Conservation (phyloP, 30 jellyfish, hydroid and myxozoan species). For the Hydra vulgaris region DNA sequence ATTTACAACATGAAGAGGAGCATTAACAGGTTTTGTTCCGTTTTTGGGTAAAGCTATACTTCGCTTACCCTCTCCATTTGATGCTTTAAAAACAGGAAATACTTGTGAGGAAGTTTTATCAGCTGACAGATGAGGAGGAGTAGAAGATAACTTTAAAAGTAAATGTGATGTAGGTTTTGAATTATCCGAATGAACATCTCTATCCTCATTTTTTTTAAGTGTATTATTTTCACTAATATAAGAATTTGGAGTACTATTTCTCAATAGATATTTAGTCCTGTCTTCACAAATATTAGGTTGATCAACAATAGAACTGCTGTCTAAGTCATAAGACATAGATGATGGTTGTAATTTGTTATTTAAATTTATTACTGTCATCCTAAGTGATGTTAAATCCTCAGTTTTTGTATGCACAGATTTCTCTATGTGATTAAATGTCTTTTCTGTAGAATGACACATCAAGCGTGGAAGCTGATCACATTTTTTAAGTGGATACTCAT, state of each 20-base stretch:
- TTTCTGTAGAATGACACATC: not conserved
- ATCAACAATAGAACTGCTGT: not conserved
- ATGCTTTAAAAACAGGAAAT: conserved; percentile 10
- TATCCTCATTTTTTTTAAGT: not conserved
- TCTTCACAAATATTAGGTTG: not conserved
- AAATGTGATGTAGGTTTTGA: conserved; percentile 7
- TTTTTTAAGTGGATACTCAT: not conserved
- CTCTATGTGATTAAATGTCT: not conserved
- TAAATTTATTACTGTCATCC: not conserved
- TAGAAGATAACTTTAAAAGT: conserved; percentile 4
- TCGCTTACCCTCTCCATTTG: not conserved
- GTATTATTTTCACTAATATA: not conserved
- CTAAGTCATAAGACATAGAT: not conserved
- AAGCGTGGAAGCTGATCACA: not conserved
- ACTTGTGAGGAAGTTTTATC: not conserved
- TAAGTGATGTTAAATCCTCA: not conserved
- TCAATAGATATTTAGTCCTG: not conserved
- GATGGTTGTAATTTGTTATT: not conserved
- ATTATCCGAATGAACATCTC: not conserved
- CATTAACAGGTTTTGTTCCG: not conserved
- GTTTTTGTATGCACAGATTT: not conserved
- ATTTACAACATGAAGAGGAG: not conserved
- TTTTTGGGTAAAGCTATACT: not conserved
- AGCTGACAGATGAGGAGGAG: not conserved
- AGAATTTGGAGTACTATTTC: not conserved